Conservation (phyloP, 2,113 vertebrate species). For the Charadrius vociferus region DNA sequence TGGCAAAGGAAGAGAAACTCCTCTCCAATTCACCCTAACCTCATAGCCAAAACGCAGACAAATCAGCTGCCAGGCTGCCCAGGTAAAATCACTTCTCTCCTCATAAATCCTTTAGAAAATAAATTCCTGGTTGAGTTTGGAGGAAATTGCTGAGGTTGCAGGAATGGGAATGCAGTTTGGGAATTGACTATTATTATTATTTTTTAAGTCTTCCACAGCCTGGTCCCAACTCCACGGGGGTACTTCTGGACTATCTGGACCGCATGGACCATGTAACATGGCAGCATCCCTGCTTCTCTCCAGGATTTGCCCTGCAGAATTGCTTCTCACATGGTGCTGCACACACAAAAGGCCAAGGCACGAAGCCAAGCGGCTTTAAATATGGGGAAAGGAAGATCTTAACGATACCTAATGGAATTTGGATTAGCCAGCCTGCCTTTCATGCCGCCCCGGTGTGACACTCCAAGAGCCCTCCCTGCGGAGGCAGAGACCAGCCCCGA, state of each 20-base stretch:
- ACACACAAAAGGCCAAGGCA: not conserved
- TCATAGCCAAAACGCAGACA: not conserved
- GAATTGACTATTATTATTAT: not conserved
- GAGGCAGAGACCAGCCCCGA: not conserved
- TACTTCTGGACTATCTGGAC: not conserved
- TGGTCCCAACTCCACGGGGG: accelerated
- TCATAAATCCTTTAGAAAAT: not conserved
- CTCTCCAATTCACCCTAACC: not conserved
- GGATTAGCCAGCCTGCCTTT: not conserved
- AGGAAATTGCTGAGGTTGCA: not conserved
- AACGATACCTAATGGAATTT: not conserved
- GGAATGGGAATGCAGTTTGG: not conserved
- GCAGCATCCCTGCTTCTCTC: not conserved
- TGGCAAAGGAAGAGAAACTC: not conserved
- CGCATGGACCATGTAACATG: accelerated
- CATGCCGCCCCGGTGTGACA: not conserved
- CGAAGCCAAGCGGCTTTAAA: not conserved
- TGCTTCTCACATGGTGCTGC: not conserved
- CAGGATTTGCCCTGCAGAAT: not conserved
- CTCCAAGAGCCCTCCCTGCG: not conserved
- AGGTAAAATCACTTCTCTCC: not conserved
- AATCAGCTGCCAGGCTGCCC: not conserved
- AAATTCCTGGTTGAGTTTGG: not conserved
- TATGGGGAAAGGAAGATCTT: not conserved
- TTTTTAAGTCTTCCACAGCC: not conserved